Percentiles rank a stretch among this genome's conserved stretches.
phyloP scores from a whole-genome alignment of 2,888 invertebrate genomes.

The Cordilura impudica region DNA sequence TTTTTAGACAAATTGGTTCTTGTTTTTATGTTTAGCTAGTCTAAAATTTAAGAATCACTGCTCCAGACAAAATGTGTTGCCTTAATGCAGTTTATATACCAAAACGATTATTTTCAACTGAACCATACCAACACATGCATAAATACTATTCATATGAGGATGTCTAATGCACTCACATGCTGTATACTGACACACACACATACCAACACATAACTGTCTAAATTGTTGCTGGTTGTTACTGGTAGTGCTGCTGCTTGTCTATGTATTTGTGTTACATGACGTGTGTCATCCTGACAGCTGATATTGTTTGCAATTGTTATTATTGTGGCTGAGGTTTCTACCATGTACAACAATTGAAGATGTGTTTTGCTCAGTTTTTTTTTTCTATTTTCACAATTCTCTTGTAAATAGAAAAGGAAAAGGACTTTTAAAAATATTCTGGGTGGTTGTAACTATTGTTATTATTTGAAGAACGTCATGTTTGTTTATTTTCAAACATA shows the following conservation, averaged over 20 bases:
- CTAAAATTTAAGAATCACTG: no score
- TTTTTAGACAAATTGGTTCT: no score
- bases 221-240: neutral
- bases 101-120: neutral
- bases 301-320: constrained; percentile 35
- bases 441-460: neutral
- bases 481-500: neutral
- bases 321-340: constrained; percentile 3
- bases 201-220: neutral
- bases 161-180: neutral
- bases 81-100: neutral
- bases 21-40: no score
- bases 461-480: neutral
- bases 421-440: neutral
- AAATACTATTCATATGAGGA: no score
- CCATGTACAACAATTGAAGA: neutral
- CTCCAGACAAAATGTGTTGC: neutral
- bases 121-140: no score
- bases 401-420: neutral
- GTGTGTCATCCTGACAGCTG: constrained; percentile 31
- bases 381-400: neutral
- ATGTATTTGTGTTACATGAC: constrained; percentile 21
- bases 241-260: neutral
- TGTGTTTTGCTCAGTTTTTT: neutral
- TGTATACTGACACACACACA: no score